phyloP scores from a whole-genome alignment of 1,140 invertebrate genomes.

The Calephelis nemesis region DNA sequence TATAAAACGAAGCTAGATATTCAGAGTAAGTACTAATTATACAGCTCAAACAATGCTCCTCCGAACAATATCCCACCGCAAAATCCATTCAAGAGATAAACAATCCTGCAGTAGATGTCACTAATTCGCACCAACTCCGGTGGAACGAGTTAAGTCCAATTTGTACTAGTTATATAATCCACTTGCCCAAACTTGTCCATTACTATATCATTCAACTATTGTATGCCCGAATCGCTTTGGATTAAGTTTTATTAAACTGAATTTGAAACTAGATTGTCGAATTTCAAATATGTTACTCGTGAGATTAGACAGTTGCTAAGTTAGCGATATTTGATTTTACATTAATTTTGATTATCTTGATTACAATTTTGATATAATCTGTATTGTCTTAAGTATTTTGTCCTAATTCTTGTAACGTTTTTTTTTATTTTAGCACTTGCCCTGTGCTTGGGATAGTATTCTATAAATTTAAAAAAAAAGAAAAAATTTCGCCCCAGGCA shows the following conservation, averaged over 20 bases:
- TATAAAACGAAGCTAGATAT: neutral
- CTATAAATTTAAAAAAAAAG: too few species aligned
- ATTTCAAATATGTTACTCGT: constrained; percentile 8
- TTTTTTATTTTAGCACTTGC: too few species aligned
- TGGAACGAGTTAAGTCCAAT: constrained; percentile 17
- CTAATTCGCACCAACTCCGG: constrained; percentile 12
- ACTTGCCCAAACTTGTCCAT: constrained; percentile 16
- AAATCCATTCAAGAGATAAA: constrained; percentile 17
- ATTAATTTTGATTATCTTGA: too few species aligned
- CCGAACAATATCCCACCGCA: constrained; percentile 13
- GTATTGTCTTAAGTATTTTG: too few species aligned
- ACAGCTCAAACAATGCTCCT: neutral
- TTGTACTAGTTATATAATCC: constrained; percentile 18
- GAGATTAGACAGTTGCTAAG: neutral
- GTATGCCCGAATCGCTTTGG: constrained; percentile 13
- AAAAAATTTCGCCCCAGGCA: too few species aligned
- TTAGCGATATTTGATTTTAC: neutral
- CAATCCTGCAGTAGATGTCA: constrained; percentile 18
- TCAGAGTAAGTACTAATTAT: neutral
- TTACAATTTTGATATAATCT: too few species aligned
- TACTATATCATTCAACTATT: constrained; percentile 19
- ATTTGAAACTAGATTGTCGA: constrained; percentile 11
- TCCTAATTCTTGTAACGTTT: too few species aligned
- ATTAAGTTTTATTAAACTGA: constrained; percentile 17
- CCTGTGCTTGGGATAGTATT: too few species aligned